These are phyloP conservation scores for Rissa tridactyla DNA, from an alignment of 2,113 vertebrate genomes.

Conservation along the genomic window DNA sequence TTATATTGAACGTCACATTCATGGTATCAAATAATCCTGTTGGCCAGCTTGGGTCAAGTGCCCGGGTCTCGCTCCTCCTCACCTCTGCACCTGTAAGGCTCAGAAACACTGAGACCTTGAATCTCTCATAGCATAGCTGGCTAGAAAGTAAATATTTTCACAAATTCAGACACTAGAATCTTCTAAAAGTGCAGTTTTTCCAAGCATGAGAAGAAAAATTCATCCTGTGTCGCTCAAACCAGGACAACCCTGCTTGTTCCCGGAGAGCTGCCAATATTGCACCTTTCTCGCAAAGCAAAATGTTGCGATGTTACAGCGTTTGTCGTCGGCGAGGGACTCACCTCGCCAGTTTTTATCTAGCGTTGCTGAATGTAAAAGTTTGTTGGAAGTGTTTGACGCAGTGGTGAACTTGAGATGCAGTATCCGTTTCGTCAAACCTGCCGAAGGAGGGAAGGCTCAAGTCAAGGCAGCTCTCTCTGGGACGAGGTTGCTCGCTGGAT, in stretches of 20 bases:
- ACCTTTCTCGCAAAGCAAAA: neutral
- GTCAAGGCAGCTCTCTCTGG: neutral
- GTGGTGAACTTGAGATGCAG: slow-evolving; percentile 40
- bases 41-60: neutral
- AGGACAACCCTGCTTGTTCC: neutral
- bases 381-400: neutral
- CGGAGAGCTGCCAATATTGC: neutral
- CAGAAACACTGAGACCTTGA: neutral
- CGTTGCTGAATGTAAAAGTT: neutral
- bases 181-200: neutral
- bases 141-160: neutral
- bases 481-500: neutral
- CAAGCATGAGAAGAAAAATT: neutral
- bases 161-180: neutral
- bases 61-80: neutral
- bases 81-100: neutral
- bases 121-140: neutral
- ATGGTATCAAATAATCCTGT: neutral
- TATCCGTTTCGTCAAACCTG: slow-evolving; percentile 11
- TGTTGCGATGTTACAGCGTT: neutral
- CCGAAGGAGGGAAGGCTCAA: neutral
- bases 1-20: neutral
- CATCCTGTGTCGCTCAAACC: neutral
- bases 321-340: accelerated
- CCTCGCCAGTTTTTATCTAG: neutral